phyloP scores from a whole-genome alignment of 2,888 invertebrate genomes.

The Agonopterix heracliana region DNA sequence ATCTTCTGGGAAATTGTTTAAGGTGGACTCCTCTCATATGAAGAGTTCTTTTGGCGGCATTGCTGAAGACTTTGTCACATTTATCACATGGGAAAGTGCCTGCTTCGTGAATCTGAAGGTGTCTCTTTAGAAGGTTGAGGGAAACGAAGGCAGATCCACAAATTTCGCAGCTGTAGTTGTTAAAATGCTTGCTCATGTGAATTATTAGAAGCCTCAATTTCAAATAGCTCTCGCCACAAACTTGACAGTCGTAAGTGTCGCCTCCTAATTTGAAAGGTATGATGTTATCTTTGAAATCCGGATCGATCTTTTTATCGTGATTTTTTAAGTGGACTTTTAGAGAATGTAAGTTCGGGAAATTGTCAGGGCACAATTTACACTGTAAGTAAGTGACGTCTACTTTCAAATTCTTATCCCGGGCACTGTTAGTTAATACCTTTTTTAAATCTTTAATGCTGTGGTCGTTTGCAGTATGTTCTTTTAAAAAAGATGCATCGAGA shows the following conservation, averaged over 20 bases:
- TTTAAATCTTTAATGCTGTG: slow-evolving; percentile 40
- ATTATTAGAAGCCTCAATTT: slow-evolving; percentile 48
- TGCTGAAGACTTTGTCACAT: slow-evolving; percentile 57
- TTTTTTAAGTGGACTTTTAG: slow-evolving; percentile 46
- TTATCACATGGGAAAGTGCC: slow-evolving; percentile 52
- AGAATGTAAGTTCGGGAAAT: slow-evolving; percentile 25
- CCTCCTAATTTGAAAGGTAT: slow-evolving; percentile 53
- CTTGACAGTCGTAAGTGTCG: slow-evolving; percentile 44
- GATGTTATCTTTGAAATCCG: slow-evolving; percentile 41
- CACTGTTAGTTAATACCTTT: slow-evolving; percentile 34
- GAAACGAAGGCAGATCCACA: slow-evolving; percentile 55
- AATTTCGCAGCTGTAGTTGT: slow-evolving; percentile 56
- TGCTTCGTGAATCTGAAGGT: slow-evolving; percentile 43
- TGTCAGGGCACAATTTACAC: slow-evolving; percentile 44
- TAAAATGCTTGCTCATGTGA: slow-evolving; percentile 61
- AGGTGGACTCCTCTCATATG: slow-evolving; percentile 52
- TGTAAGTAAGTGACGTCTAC: slow-evolving; percentile 46
- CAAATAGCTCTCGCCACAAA: slow-evolving; percentile 42
- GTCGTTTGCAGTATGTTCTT: slow-evolving; percentile 33
- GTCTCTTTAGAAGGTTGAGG: slow-evolving; percentile 36
- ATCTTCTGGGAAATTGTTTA: slow-evolving; percentile 41
- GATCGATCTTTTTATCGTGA: slow-evolving; percentile 41
- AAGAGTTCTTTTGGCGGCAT: slow-evolving; percentile 36
- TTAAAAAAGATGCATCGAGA: slow-evolving; percentile 34
- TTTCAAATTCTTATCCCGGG: slow-evolving; percentile 44